A percentile compares a stretch with the other conserved stretches of the same genome.
Evolutionary conservation across 1,140 invertebrate species (phyloP).

Genomic region (Philaenus spumarius): DNA sequence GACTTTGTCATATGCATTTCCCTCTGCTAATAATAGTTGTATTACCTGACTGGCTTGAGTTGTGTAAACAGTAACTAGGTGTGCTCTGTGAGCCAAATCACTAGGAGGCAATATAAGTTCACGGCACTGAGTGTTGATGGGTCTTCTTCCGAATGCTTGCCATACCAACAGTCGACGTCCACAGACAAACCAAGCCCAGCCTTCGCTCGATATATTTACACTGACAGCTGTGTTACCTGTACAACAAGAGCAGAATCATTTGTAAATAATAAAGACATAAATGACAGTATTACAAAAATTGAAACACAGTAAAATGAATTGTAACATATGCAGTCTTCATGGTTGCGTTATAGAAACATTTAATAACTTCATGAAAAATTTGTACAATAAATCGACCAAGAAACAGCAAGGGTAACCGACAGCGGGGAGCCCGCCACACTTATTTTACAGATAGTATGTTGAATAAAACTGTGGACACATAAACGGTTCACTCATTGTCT

Average conservation of each 20-base stretch:
- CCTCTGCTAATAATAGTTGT: too few relatives aligned
- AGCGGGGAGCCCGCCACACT: too few relatives aligned
- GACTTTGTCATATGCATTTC: too few relatives aligned
- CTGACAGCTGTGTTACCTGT: constrained; percentile 53
- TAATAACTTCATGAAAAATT: neutral
- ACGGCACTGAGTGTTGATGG: constrained; percentile 53
- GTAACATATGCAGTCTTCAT: neutral
- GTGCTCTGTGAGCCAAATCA: constrained; percentile 86
- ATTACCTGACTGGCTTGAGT: constrained; percentile 54
- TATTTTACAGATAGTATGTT: neutral
- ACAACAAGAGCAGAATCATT: constrained; percentile 26
- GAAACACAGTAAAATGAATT: neutral
- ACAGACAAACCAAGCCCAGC: constrained; percentile 83
- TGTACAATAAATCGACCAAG: neutral
- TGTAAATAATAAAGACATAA: neutral
- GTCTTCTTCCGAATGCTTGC: constrained; percentile 47
- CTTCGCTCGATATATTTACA: constrained; percentile 53
- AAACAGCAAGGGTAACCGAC: neutral
- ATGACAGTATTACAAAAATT: neutral
- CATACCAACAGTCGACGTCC: constrained; percentile 80
- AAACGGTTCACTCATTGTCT: too few relatives aligned
- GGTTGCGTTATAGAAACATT: neutral
- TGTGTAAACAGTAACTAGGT: constrained; percentile 74
- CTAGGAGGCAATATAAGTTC: constrained; percentile 85
- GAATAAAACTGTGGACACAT: too few relatives aligned